phyloP scores from a whole-genome alignment of 2,888 invertebrate species.

The Colostygia pectinataria region DNA sequence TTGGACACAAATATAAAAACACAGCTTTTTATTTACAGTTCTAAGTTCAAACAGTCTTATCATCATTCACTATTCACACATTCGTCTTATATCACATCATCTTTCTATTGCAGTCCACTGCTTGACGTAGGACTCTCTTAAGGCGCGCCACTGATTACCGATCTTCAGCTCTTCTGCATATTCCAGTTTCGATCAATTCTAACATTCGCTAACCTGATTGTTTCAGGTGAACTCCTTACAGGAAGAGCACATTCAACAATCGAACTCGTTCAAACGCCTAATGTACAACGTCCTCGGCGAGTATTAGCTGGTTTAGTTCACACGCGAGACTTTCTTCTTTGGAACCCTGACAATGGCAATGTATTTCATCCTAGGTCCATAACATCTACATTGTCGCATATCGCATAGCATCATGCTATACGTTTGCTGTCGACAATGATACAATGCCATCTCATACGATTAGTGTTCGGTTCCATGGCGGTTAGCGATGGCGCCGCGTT shows the following conservation, averaged over 20 bases:
- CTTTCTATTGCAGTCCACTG: too few relatives aligned
- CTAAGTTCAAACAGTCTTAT: too few relatives aligned
- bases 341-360: conserved; percentile 38
- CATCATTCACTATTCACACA: too few relatives aligned
- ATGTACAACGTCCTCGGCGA: conserved; percentile 95
- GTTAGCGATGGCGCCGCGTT: conserved; percentile 54
- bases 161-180: too few relatives aligned
- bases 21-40: too few relatives aligned
- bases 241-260: conserved; percentile 94
- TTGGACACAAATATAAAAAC: too few relatives aligned
- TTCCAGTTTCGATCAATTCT: not conserved
- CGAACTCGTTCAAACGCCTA: conserved; percentile 95
- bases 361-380: conserved; percentile 22
- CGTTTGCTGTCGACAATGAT: conserved; percentile 22
- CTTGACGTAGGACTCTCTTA: too few relatives aligned
- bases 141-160: too few relatives aligned
- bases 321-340: conserved; percentile 32
- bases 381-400: conserved; percentile 20
- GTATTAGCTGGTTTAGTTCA: conserved; percentile 59
- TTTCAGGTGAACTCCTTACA: conserved; percentile 86
- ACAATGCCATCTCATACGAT: conserved; percentile 31
- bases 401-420: conserved; percentile 25
- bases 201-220: conserved; percentile 19
- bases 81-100: too few relatives aligned
- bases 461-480: conserved; percentile 50